Base-by-base conservation (phyloP, 2,888 invertebrate species). In the Agriopis aurantiaria region DNA sequence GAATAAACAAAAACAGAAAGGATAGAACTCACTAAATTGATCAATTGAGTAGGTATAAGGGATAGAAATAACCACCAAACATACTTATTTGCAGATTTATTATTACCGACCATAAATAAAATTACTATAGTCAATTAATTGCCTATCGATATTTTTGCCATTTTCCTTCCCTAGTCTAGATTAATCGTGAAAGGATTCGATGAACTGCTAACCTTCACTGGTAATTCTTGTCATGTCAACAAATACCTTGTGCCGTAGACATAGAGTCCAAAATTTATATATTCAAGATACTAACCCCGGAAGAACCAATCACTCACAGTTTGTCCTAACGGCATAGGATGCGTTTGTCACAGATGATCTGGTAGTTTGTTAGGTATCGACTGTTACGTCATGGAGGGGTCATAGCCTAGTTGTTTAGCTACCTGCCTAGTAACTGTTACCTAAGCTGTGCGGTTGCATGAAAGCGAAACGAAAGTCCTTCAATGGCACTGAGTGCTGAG, bases 141-240 rank as follows among this genome's bases (percentile, higher is more conserved):
- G n/a, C 12, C 4, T 64, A 69, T 72, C 64, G 68, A 72, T 71
- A 71, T 55, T 43, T 0, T 46, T 48, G 10, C 6, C 11, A 61
- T 40, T 60, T 52, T 57, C 57, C 68, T 64, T 75, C 68, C 72
- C 71, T 72, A 67, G 14, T 67, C 40, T 40, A 49, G 43, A 56
- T 65, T 59, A 59, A 63, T 53, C 51, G 65, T 69, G 56, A 74
- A 71, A 66, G 71, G 67, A 69, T 76, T 68, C 71, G 55, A 72
- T 67, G 72, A 52, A 65, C 51, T 45, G 64, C 63, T 65, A 65
- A 67, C 60, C 63, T 71, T 41, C 52, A 59, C 45, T 64, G 10
- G 11, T 41, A 17, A 57, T 33, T 11, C 41, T 10, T 23, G 14
- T 9, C 68, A 52, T 7, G 23, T 48, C 17, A 64, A 56, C 57